Base-by-base conservation (phyloP, 2,797 vertebrate species). In the Pelochelys cantorii region DNA sequence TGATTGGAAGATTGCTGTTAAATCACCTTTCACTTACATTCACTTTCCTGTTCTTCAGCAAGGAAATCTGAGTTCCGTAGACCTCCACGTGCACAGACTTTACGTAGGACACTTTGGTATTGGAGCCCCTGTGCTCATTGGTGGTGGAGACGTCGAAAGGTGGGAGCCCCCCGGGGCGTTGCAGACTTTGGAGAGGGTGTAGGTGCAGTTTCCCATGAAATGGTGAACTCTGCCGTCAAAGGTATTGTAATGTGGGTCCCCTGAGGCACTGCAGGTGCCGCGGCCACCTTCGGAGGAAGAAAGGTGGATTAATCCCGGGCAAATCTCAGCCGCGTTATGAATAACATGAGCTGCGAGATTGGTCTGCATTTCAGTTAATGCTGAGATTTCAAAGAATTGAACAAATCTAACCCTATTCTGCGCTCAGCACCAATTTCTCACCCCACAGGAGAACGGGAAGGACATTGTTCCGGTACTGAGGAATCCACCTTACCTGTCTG, bases 171-270 rank as follows among this genome's bases (percentile, higher is more conserved):
- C 97, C 97, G 79, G 98, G 25, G 13, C 3, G 37, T 93, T 98
- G 94, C 99, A 99, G 37, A 97, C 97, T 94, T 98, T 98, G 83
- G 98, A 98, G 60, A 99, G 95, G 3, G 98, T 99, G 96, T 99
- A 99, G 85, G 98, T 98, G 95, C 99, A 99, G 85, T 98, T 98
- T 55, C 99, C 99, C 98, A 99, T 99, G 91, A 98, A 99, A 94
- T 99, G 92, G 95, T 99, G 98, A 68, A 97, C 98, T 83, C 27
- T 92, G 79, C 98, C 97, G 87, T 99, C 99, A 88, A 98, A 99
- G 29, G 98, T 98, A 71, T 94, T 98, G 92, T 99, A 99, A 95
- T 99, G 99, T 85, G 99, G 99, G 93, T 99, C 99, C 1, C 99
- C 99, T n/a, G 98, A 98, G 7, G 98, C 98, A 0, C 98, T 98